Percentiles rank a stretch among this genome's conserved stretches.
Conservation (phyloP, 1,140 invertebrate genomes). For the Drosophila pandora region DNA sequence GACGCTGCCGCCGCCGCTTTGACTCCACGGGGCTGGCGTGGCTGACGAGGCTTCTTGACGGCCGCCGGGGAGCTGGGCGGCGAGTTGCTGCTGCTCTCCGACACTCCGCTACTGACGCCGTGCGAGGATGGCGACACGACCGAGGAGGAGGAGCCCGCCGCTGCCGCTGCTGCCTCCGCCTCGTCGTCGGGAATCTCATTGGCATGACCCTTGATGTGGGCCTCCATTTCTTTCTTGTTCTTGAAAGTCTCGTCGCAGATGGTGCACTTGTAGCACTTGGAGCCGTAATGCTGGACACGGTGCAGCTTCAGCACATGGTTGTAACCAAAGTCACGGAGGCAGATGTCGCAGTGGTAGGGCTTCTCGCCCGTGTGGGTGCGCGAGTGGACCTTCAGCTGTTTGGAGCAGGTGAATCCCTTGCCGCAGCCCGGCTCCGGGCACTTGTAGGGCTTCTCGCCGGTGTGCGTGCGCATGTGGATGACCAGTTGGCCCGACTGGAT, state of each 20-base stretch:
- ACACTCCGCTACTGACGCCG: slow-evolving; percentile 42
- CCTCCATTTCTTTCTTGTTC: slow-evolving; percentile 94
- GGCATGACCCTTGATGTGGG: slow-evolving; percentile 95
- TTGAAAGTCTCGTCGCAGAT: slow-evolving; percentile 94
- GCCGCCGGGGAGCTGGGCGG: slow-evolving; percentile 79
- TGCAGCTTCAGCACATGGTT: slow-evolving; percentile 95
- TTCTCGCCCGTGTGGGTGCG: slow-evolving; percentile 94
- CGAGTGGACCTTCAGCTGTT: slow-evolving; percentile 93
- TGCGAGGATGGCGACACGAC: slow-evolving; percentile 36
- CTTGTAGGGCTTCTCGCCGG: slow-evolving; percentile 95
- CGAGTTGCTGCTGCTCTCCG: slow-evolving; percentile 67
- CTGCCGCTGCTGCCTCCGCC: slow-evolving; percentile 73
- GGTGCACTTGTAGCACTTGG: slow-evolving; percentile 96
- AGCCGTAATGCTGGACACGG: slow-evolving; percentile 95
- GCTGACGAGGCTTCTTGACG: slow-evolving; percentile 65
- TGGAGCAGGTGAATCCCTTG: slow-evolving; percentile 95
- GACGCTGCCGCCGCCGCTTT: slow-evolving; percentile 30
- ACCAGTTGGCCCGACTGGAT: slow-evolving; percentile 94
- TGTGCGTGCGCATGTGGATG: slow-evolving; percentile 94
- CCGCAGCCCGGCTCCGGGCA: slow-evolving; percentile 91
- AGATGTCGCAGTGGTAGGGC: slow-evolving; percentile 88
- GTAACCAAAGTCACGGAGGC: slow-evolving; percentile 90
- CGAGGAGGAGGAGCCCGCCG: slow-evolving; percentile 57
- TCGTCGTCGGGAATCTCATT: slow-evolving; percentile 85
- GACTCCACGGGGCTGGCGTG: slow-evolving; percentile 47